Base-by-base conservation (phyloP, 1,140 invertebrate genomes). In the Ostrea edulis region DNA sequence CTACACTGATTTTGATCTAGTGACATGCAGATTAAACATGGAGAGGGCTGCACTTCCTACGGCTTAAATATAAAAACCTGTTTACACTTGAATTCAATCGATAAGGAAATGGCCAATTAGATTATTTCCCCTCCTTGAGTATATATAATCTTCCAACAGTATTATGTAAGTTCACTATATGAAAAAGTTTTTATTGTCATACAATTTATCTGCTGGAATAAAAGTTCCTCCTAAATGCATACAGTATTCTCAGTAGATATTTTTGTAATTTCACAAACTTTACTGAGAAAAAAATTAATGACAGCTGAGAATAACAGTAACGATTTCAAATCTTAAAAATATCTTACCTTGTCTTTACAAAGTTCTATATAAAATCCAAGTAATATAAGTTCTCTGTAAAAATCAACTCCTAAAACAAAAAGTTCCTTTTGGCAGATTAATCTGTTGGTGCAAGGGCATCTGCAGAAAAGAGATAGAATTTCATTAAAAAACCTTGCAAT, bases 81-180 rank as follows among this genome's bases (percentile, higher is more conserved):
- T 35, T 25, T 77, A 77, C 68, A 77, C 68, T 77, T 77, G 68
- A 77, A 35, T 29, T 29, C 22, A 77, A 25, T 77, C 11, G 22
- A 35, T 71, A 71, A 77, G 68, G 68, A 77, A 77, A 77, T 77
- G 68, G 25, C 68, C 68, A 77, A 77, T 77, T 29, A 77, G 68
- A 77, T 77, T 5, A 77, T 14, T 77, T 77, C 68, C 68, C 29
- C 9, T 14, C 9, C 9, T 17, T 11, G 29, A 77, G 68, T 77
- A 29, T 58, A 58, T 58, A 12, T 58, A 25, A 71, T 58, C 65
- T 71, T 71, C 12, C 9, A 29, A 71, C n/a, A 71, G 22, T 29
- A 71, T 22, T 71, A 25, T 29, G 9, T 29, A 71, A 11, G n/a
- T 71, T 71, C 65, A 35, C n/a, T n/a, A n/a, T n/a, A n/a, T n/a